Evolutionary conservation across 2,113 vertebrate genomes (phyloP).

Genomic region (Turdus rufiventris): DNA sequence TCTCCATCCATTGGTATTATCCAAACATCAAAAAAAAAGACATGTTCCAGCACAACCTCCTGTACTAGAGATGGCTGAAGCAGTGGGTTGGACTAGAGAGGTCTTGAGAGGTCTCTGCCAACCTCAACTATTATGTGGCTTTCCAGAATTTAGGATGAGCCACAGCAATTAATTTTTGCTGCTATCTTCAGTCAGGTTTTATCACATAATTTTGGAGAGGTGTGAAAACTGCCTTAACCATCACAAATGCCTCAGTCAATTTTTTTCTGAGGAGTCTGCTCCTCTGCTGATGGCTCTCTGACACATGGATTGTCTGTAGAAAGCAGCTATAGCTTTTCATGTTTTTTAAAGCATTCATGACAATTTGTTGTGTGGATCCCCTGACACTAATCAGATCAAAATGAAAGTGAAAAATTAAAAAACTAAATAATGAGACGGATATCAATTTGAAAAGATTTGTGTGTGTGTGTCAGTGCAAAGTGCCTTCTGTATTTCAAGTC

Average conservation of each 20-base stretch:
- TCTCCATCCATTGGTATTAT: no score
- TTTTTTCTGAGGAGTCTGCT: not conserved
- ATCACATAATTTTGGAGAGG: not conserved
- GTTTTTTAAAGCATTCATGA: not conserved
- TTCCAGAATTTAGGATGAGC: not conserved
- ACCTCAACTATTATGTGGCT: not conserved
- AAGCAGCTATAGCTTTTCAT: not conserved
- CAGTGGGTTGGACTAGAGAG: not conserved
- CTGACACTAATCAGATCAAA: not conserved
- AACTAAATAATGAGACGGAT: not conserved
- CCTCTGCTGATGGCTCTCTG: not conserved
- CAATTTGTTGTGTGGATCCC: not conserved
- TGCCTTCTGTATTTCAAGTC: not conserved
- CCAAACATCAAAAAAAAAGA: not conserved
- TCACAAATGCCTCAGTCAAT: not conserved
- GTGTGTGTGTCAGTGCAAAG: not conserved
- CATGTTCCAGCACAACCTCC: not conserved
- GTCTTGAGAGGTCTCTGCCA: not conserved
- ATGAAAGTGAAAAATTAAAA: not conserved
- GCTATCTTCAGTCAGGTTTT: not conserved
- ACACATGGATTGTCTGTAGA: not conserved
- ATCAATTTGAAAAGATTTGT: not conserved
- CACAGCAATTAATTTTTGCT: not conserved
- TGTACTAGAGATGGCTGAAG: not conserved
- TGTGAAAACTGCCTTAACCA: not conserved